Conservation (phyloP, 92 coral and sea anemone species). For the Montipora capitata region DNA sequence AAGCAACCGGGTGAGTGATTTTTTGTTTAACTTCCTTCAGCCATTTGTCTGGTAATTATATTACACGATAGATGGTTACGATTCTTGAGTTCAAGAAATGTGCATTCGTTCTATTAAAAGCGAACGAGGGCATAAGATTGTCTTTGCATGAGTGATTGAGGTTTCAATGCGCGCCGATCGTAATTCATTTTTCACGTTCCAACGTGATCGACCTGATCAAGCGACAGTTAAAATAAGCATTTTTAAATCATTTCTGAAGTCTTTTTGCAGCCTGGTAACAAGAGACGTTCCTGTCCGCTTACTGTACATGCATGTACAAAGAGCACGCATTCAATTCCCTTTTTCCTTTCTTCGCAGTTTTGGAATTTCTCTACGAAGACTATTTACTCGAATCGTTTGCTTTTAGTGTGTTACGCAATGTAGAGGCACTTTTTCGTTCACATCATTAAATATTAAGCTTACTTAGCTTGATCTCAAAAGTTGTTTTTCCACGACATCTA, state of each 20-base stretch:
- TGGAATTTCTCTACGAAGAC: neutral
- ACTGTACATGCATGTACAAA: too few relatives aligned
- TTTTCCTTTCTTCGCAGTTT: neutral
- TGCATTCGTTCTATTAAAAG: too few relatives aligned
- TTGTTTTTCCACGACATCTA: neutral
- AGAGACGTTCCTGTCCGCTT: too few relatives aligned
- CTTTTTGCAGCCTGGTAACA: too few relatives aligned
- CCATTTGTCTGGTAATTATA: neutral
- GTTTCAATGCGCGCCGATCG: too few relatives aligned
- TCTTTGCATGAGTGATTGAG: neutral
- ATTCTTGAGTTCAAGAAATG: neutral
- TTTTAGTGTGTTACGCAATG: neutral
- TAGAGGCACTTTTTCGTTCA: neutral
- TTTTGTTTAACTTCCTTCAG: neutral
- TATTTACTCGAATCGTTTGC: constrained; percentile 7
- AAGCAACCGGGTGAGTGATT: constrained; percentile 78
- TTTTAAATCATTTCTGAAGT: too few relatives aligned
- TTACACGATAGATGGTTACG: neutral
- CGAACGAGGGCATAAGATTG: too few relatives aligned
- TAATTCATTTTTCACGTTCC: too few relatives aligned
- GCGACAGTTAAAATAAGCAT: too few relatives aligned
- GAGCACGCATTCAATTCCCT: too few relatives aligned
- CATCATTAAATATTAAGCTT: constrained; percentile 28
- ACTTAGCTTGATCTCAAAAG: constrained; percentile 10
- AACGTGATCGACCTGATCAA: too few relatives aligned